Evolutionary conservation across 2,888 invertebrate species (phyloP), one percentile per base, ranked within the genome.

Genomic region (Sinelater perroti): DNA sequence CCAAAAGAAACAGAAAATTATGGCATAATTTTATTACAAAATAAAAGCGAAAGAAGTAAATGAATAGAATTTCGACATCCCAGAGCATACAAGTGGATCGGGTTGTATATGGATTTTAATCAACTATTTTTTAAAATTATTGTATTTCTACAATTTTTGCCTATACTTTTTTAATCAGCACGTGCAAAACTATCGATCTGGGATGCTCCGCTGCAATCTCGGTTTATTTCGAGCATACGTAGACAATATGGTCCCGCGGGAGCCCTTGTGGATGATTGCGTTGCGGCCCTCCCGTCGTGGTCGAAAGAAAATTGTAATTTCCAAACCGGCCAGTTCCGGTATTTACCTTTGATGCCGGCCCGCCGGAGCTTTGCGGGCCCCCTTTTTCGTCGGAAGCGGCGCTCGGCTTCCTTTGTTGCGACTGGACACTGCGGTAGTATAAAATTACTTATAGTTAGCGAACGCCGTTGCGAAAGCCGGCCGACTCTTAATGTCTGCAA

Each of bases 241-340:
- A 71, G 72, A 73, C 73, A 73, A 74, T 74, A 70, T 66, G 62
- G 71, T 72, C 73, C 70, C 73, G 45, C 47, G 71, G 68, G 74
- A 65, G 67, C 72, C 70, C 72, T 74, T 67, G 67, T 62, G 60
- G 70, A 73, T 72, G 73, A 74, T 74, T 73, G 73, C 71, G 67
- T 69, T 66, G 56, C 67, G 64, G 64, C 62, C 62, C 57, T 61
- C 58, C 63, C 57, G 61, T 60, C 61, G 56, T 61, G 60, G 62
- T 47, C 59, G 61, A 65, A 66, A 68, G 68, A 66, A 69, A 69
- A 72, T 69, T 69, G 70, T 70, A 70, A 67, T 71, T 67, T 68
- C 57, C 51, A 56, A 62, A 59, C 60, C 59, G 52, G 51, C 56
- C 59, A 53, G 60, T 66, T 68, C 60, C 63, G 61, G 65, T 67